phyloP scores from a whole-genome alignment of 2,888 invertebrate species.

The Caenorhabditis sulstoni region DNA sequence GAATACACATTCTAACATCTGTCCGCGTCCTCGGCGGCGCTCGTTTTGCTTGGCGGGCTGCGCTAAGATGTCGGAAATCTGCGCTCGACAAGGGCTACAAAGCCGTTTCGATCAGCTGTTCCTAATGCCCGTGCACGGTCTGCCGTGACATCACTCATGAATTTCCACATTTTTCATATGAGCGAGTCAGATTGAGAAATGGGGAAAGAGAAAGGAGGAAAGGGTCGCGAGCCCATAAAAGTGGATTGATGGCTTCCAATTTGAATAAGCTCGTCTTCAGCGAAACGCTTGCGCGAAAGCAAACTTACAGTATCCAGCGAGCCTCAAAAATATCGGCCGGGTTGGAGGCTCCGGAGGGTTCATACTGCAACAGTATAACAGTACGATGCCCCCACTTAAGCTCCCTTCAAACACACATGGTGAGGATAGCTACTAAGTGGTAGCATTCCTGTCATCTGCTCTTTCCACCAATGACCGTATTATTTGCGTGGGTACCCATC shows the following conservation, averaged over 20 bases:
- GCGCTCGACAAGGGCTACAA: conserved; percentile 10
- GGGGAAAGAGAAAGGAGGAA: neutral
- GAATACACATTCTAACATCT: conserved; percentile 57
- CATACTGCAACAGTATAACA: too few species aligned
- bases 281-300: neutral
- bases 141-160: conserved; percentile 26
- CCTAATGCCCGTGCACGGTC: conserved; percentile 13
- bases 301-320: conserved; percentile 1
- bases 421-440: conserved; percentile 34
- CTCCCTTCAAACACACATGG: conserved; percentile 28
- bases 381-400: conserved; percentile 4
- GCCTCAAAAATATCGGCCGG: too few species aligned
- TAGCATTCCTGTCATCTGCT: conserved; percentile 49
- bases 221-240: conserved; percentile 6
- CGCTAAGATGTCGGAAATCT: conserved; percentile 10
- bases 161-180: conserved; percentile 33
- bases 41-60: conserved; percentile 14
- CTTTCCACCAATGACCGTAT: conserved; percentile 35
- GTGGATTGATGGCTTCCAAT: conserved; percentile 21
- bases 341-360: too few species aligned
- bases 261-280: conserved; percentile 9
- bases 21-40: conserved; percentile 27
- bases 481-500: conserved; percentile 37
- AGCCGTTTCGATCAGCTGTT: conserved; percentile 21
- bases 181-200: neutral